Percentiles rank a stretch among this genome's conserved stretches.
Evolutionary conservation across 2,113 vertebrate species (phyloP).

Genomic region (Heterotis niloticus): DNA sequence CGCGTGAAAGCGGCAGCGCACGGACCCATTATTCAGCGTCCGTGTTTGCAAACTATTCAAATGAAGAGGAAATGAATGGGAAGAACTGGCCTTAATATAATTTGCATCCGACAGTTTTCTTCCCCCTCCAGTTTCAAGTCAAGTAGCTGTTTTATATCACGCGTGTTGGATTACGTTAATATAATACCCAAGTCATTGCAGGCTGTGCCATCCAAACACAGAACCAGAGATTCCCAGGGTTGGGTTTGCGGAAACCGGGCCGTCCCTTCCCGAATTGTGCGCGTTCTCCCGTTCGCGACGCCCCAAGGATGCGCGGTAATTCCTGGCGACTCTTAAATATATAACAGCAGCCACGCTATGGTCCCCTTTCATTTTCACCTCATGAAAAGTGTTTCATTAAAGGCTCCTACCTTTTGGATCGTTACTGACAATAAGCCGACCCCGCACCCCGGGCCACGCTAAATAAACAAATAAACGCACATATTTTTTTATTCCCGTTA

Average conservation of each 20-base stretch:
- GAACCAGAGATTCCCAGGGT: conserved; percentile 8
- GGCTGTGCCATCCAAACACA: not conserved
- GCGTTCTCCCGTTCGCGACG: conserved; percentile 27
- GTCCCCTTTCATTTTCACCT: conserved; percentile 96
- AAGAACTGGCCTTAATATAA: conserved; percentile 38
- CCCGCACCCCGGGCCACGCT: conserved; percentile 67
- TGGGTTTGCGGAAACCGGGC: conserved; percentile 5
- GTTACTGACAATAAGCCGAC: conserved; percentile 95
- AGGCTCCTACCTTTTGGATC: conserved; percentile 77
- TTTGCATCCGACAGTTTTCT: conserved; percentile 30
- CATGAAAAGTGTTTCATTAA: conserved; percentile 98
- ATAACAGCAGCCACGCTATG: conserved; percentile 67
- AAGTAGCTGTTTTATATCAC: conserved; percentile 28
- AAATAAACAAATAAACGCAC: conserved; percentile 54
- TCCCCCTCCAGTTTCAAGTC: conserved; percentile 10
- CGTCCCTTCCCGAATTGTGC: not conserved
- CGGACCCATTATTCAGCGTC: conserved; percentile 69
- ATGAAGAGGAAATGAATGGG: conserved; percentile 36
- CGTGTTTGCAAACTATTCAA: conserved; percentile 60
- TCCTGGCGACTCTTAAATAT: conserved; percentile 69
- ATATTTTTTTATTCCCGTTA: no score
- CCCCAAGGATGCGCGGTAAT: conserved; percentile 45
- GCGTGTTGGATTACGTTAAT: conserved; percentile 30
- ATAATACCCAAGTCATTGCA: conserved; percentile 30
- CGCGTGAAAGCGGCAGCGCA: conserved; percentile 56